phyloP scores from a whole-genome alignment of 2,888 invertebrate genomes.

The Meiosimyza decipiens region DNA sequence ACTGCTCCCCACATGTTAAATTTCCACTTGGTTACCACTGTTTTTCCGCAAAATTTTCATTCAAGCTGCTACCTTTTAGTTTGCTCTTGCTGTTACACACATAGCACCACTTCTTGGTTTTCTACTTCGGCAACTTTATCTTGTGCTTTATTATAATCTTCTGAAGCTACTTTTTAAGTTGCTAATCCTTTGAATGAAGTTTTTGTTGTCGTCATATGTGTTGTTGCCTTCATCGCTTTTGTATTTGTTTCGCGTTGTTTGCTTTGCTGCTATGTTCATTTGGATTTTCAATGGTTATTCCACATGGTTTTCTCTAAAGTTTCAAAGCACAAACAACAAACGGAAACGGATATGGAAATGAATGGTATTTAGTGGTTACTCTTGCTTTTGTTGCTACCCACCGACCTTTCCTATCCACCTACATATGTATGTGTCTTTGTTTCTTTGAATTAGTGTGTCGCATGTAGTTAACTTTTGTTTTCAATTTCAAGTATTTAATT shows the following conservation, averaged over 20 bases:
- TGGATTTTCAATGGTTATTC: background rate
- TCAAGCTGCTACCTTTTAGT: background rate
- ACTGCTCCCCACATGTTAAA: background rate
- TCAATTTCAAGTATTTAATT: no score
- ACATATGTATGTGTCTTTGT: background rate
- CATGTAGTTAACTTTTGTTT: background rate
- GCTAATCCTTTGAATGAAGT: constrained; percentile 30
- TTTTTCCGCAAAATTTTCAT: background rate
- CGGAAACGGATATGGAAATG: constrained; percentile 30
- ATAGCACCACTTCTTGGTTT: background rate
- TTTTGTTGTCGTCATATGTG: background rate
- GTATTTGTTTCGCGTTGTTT: background rate
- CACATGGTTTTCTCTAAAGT: background rate
- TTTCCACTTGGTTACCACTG: constrained; percentile 19
- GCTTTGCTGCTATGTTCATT: background rate
- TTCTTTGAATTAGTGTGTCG: background rate
- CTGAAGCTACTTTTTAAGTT: constrained; percentile 28
- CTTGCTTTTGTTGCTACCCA: background rate
- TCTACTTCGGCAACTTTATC: background rate
- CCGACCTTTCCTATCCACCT: background rate
- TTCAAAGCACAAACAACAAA: constrained; percentile 10
- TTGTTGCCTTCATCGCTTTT: constrained; percentile 8
- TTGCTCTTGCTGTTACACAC: background rate
- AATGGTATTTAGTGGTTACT: constrained; percentile 22
- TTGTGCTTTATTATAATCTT: constrained; percentile 8